Base-by-base conservation (phyloP, 64 coral and sea anemone species). In the Porites australiensis region DNA sequence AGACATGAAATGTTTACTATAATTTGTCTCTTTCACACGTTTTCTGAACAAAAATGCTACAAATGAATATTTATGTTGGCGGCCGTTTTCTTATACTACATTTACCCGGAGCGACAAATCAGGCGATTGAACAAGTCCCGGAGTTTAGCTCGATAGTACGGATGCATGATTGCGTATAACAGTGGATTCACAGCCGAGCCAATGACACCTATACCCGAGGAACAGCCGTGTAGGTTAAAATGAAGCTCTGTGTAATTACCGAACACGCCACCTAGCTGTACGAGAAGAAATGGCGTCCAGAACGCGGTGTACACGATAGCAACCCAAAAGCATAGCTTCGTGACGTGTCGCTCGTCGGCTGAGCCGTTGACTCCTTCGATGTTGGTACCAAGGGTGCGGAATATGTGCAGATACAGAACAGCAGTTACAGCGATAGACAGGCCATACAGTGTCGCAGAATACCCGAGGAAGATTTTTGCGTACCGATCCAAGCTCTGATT, bases 211-310 rank as follows among this genome's bases (percentile, higher is more conserved):
- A 99, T 89, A 13, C 70, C 91, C 44, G 98, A 99, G 0, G 98
- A 91, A 66, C 94, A 96, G 13, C 94, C 98, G 60, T 99, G 98
- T 0, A 96, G 88, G 66, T 99, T 99, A 85, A 99, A 99, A 49
- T 96, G 80, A 4, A 99, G 27, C 77, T 99, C 98, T 0, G 94
- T 82, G 91, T 99, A 99, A 13, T 74, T 83, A 14, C 90, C 94
- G 50, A 99, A 96, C 12, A 99, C 65, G 46, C 94, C 98, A 6
- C 88, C 72, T 16, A 99, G 77, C 88, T 99, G 94, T 4, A 99
- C 94, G 4, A 99, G 72, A 48, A 99, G 73, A 52, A 99, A 99
- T 22, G 94, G 98, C 19, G 94, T 96, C 98, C 98, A 99, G 58
- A 83, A 99, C 8, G 89, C 87, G 0, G 98, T 96, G 64, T 99